A percentile compares a stretch with the other conserved stretches of the same genome.
These are phyloP conservation scores for Chaitophorus viminalis DNA, from an alignment of 2,888 invertebrate species.

Conservation along the genomic window DNA sequence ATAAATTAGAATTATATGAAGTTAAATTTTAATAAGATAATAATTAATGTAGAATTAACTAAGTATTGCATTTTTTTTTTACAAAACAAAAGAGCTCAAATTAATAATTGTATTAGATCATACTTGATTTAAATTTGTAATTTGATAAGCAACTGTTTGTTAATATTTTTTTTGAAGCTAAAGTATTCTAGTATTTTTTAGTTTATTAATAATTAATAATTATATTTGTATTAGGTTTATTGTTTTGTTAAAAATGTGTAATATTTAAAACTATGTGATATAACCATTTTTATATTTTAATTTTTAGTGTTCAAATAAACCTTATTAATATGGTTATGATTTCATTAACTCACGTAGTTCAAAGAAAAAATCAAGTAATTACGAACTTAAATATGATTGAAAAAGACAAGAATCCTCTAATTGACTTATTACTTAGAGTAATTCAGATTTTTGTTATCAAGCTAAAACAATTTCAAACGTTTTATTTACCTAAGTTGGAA, in stretches of 20 bases:
- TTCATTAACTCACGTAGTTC: conserved; percentile 39
- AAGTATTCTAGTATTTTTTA: too few species aligned
- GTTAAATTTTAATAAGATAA: neutral
- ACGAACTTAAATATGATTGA: conserved; percentile 31
- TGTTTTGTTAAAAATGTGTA: neutral
- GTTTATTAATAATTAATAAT: too few species aligned
- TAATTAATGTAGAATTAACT: neutral
- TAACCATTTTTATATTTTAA: neutral
- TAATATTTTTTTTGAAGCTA: too few species aligned
- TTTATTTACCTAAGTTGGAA: conserved; percentile 42
- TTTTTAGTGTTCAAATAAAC: conserved; percentile 52
- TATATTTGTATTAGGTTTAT: neutral
- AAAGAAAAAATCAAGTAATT: conserved; percentile 37
- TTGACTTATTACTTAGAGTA: conserved; percentile 48
- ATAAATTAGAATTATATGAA: neutral
- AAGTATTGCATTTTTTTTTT: neutral
- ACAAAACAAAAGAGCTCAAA: too few species aligned
- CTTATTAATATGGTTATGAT: conserved; percentile 56
- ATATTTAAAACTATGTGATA: neutral
- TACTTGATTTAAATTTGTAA: too few species aligned
- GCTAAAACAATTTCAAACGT: conserved; percentile 47
- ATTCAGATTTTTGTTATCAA: conserved; percentile 46
- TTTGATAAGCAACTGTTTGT: too few species aligned
- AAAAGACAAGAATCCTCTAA: neutral
- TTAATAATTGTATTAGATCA: too few species aligned